Evolutionary conservation across 2,797 vertebrate genomes (phyloP).

Genomic region (Fistularia commersonii): DNA sequence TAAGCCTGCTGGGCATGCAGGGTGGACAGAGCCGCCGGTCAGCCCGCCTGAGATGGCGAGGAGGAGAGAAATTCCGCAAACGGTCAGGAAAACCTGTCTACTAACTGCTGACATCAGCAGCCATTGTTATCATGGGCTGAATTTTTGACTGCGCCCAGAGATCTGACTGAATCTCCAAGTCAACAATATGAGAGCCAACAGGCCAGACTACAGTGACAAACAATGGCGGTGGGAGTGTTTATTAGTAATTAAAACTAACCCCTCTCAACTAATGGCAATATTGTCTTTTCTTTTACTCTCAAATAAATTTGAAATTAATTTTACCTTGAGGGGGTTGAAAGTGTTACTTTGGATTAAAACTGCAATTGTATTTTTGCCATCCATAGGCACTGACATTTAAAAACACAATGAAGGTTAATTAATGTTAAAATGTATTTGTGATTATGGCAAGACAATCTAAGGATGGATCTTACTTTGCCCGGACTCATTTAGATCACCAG

Average conservation of each 20-base stretch:
- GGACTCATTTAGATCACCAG: no score
- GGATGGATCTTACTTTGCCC: no score
- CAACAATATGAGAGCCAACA: constrained; percentile 53
- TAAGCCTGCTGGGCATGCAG: constrained; percentile 34
- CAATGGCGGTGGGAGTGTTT: constrained; percentile 6
- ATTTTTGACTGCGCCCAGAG: constrained; percentile 34
- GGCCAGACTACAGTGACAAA: constrained; percentile 37
- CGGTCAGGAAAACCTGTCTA: constrained; percentile 48
- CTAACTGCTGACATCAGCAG: constrained; percentile 65
- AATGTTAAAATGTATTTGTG: no score
- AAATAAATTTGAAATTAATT: no score
- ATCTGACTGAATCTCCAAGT: constrained; percentile 40
- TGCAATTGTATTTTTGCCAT: no score
- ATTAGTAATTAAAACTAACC: constrained; percentile 3
- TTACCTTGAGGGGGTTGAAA: no score
- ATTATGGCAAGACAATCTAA: no score
- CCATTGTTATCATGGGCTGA: constrained; percentile 38
- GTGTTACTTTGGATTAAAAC: no score
- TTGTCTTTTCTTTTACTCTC: no score
- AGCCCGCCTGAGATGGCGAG: constrained; percentile 47
- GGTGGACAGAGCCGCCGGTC: constrained; percentile 24
- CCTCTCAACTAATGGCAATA: neutral
- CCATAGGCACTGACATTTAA: no score
- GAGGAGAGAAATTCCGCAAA: constrained; percentile 75
- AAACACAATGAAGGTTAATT: no score